Conservation (phyloP, 2,888 invertebrate genomes). For the Monoplex corrugatus region DNA sequence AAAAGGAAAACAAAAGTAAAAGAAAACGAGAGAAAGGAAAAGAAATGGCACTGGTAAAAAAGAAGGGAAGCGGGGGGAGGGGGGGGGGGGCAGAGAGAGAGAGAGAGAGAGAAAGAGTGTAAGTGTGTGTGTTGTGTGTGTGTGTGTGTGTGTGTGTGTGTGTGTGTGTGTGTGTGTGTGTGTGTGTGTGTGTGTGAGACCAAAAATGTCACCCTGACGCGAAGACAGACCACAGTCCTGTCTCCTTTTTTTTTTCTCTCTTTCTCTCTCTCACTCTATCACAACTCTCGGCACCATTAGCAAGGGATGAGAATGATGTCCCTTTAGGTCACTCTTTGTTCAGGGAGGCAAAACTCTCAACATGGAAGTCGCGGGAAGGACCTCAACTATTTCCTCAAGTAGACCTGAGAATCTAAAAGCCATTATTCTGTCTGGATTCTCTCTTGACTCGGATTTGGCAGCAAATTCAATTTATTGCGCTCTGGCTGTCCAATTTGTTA, state of each 20-base stretch:
- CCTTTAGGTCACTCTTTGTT: slow-evolving; percentile 28
- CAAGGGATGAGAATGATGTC: slow-evolving; percentile 26
- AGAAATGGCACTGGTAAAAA: too few species aligned
- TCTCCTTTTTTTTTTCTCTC: background rate
- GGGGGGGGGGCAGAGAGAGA: too few species aligned
- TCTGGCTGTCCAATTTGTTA: slow-evolving; percentile 43
- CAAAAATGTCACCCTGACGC: background rate
- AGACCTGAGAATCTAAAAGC: slow-evolving; percentile 43
- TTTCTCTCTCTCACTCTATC: background rate
- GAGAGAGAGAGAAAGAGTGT: too few species aligned
- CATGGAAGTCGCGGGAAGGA: slow-evolving; percentile 16
- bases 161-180: background rate
- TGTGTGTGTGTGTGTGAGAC: background rate
- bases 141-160: background rate
- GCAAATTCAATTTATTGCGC: slow-evolving; percentile 43
- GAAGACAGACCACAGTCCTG: background rate
- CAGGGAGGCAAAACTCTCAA: background rate
- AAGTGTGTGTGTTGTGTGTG: too few species aligned
- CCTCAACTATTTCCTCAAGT: slow-evolving; percentile 4
- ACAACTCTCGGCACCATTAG: background rate
- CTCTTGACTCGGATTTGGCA: slow-evolving; percentile 44
- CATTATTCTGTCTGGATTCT: slow-evolving; percentile 36
- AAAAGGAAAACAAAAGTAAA: background rate
- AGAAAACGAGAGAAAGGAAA: background rate
- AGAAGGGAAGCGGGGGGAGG: background rate